These are phyloP conservation scores for Paramormyrops kingsleyae DNA, from an alignment of 2,113 vertebrate genomes.

Conservation along the genomic window DNA sequence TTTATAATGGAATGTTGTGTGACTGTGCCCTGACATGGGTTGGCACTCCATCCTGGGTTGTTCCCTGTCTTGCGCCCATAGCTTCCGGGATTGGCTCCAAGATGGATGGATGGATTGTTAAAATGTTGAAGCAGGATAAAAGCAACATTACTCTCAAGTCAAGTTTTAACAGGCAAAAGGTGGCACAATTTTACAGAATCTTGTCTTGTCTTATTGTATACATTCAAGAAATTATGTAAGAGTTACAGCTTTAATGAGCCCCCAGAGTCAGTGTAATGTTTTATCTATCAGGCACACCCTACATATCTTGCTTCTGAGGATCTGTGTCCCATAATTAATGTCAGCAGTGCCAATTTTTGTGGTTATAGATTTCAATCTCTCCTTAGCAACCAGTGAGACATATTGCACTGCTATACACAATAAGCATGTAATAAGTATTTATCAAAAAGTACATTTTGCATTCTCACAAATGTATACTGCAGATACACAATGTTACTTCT, in stretches of 20 bases:
- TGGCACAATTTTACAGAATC: background rate
- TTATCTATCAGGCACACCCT: background rate
- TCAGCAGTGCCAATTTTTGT: background rate
- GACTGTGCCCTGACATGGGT: background rate
- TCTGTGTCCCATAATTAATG: background rate
- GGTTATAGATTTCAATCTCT: background rate
- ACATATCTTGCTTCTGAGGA: background rate
- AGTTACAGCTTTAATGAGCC: background rate
- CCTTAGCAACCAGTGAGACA: background rate
- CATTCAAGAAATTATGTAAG: background rate
- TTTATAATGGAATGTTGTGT: background rate
- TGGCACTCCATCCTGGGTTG: background rate
- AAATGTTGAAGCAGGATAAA: background rate
- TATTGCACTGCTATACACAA: background rate
- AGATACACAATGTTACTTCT: background rate
- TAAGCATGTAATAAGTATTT: background rate
- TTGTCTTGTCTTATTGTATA: background rate
- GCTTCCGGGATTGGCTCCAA: background rate
- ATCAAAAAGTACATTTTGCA: background rate
- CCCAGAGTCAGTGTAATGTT: background rate
- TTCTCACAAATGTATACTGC: background rate
- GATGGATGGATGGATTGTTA: background rate
- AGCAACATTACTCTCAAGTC: background rate
- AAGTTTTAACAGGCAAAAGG: background rate
- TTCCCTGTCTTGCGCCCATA: background rate